Base-by-base conservation (phyloP, 2,113 vertebrate genomes). In the Syngnathus floridae region DNA sequence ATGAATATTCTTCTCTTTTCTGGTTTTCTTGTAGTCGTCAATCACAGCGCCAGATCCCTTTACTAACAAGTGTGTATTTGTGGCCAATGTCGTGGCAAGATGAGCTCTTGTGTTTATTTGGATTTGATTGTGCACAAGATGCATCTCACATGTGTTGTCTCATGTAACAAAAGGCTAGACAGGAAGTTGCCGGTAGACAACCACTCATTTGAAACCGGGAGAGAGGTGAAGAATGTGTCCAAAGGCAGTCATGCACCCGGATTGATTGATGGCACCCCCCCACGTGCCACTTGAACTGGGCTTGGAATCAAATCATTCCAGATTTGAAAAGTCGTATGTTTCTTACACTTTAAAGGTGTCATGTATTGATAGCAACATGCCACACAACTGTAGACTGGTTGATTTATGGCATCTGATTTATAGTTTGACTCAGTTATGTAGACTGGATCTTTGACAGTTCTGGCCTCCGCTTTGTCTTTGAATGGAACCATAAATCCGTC, bases 51-150 rank as follows among this genome's bases (percentile, higher is more conserved):
- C 19, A 11, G n/a, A 10, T n/a, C 8, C 21, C 21, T 54, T 22
- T 22, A n/a, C 11, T 54, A 66, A 62, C 35, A 14, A 66, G 59
- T 72, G 78, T 75, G 66, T 64, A 74, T 66, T 73, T 31, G 26
- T 31, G 26, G 26, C 26, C 26, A 31, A 74, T 69, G 31, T 35
- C 35, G 37, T 19, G 35, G 37, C 31, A 37, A 37, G 16, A 37
- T 37, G 35, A 7, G 14, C 13, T 57, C 31, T 19, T 37, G 35
- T 58, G 35, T 54, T 8, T 11, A 10, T 22, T 54, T 10, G 10
- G 22, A 26, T 26, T 22, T 54, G 49, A 52, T 45, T 45, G 43
- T 45, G 43, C 43, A 45, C 14, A 45, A 45, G 21, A 26, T 22
- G 21, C 51, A 12, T 54, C 9, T 5, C 12, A 11, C 2, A 22